Evolutionary conservation across 2,888 invertebrate genomes (phyloP).

Genomic region (Orthonychiurus folsomi): DNA sequence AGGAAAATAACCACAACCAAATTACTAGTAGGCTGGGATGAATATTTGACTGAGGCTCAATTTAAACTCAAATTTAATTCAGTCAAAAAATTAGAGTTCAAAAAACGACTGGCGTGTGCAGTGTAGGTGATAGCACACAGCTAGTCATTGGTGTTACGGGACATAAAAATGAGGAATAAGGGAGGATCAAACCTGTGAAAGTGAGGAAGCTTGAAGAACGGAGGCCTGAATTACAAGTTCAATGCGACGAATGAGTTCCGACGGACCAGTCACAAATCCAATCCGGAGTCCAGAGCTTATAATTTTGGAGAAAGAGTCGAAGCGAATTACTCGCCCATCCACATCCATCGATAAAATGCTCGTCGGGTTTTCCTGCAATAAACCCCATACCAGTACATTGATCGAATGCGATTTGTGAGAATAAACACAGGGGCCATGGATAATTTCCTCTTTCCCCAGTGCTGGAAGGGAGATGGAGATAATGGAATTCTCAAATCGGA

Average conservation of each 20-base stretch:
- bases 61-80: too few relatives aligned
- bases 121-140: not conserved
- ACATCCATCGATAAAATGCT: constrained; percentile 65
- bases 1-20: too few relatives aligned
- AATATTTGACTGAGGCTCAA: too few relatives aligned
- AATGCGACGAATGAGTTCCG: constrained; percentile 54
- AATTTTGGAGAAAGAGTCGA: constrained; percentile 70
- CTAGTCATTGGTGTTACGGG: too few relatives aligned
- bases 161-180: too few relatives aligned
- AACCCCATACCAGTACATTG: not conserved
- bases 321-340: constrained; percentile 63
- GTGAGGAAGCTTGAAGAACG: constrained; percentile 54
- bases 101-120: not conserved
- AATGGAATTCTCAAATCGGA: not conserved
- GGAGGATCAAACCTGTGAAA: constrained; percentile 65
- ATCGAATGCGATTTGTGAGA: too few relatives aligned
- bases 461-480: too few relatives aligned
- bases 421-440: too few relatives aligned
- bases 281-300: constrained; percentile 60
- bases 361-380: constrained; percentile 49
- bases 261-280: constrained; percentile 65
- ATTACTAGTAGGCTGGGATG: too few relatives aligned
- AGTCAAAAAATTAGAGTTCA: too few relatives aligned
- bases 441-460: too few relatives aligned
- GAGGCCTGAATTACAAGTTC: constrained; percentile 64